Conservation (phyloP, 2,888 invertebrate species). For the Herminia tarsipennalis region DNA sequence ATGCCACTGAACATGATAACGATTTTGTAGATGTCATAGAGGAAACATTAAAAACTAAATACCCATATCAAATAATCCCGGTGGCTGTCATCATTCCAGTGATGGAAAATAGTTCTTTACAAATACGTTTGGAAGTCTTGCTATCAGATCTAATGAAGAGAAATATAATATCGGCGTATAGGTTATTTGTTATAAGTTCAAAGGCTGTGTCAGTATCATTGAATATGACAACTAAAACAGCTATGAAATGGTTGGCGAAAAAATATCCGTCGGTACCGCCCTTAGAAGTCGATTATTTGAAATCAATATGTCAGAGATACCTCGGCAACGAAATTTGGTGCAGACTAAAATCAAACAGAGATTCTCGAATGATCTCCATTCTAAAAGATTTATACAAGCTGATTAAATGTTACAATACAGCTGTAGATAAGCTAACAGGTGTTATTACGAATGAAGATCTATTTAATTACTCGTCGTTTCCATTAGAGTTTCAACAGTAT, state of each 20-base stretch:
- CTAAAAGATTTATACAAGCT: constrained; percentile 85
- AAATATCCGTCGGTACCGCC: constrained; percentile 78
- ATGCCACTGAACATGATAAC: constrained; percentile 61
- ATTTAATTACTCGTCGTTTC: constrained; percentile 87
- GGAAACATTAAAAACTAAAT: constrained; percentile 62
- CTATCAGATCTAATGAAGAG: constrained; percentile 55
- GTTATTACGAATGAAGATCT: constrained; percentile 86
- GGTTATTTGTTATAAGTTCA: constrained; percentile 62
- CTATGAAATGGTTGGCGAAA: constrained; percentile 81
- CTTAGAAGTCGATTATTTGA: constrained; percentile 85
- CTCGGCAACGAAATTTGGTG: constrained; percentile 88
- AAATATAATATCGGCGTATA: constrained; percentile 68
- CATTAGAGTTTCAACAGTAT: constrained; percentile 87
- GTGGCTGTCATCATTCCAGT: constrained; percentile 69
- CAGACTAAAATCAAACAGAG: constrained; percentile 71
- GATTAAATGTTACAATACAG: constrained; percentile 88
- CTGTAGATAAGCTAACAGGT: constrained; percentile 86
- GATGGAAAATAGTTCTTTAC: constrained; percentile 38
- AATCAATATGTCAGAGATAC: constrained; percentile 83
- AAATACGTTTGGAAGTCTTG: constrained; percentile 52
- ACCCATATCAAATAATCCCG: constrained; percentile 74
- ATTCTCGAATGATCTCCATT: constrained; percentile 70
- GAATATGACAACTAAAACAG: constrained; percentile 64
- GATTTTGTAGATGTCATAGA: constrained; percentile 58
- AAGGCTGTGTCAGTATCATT: constrained; percentile 61